phyloP scores from a whole-genome alignment of 2,113 vertebrate genomes.

The Gymnorhina tibicen region DNA sequence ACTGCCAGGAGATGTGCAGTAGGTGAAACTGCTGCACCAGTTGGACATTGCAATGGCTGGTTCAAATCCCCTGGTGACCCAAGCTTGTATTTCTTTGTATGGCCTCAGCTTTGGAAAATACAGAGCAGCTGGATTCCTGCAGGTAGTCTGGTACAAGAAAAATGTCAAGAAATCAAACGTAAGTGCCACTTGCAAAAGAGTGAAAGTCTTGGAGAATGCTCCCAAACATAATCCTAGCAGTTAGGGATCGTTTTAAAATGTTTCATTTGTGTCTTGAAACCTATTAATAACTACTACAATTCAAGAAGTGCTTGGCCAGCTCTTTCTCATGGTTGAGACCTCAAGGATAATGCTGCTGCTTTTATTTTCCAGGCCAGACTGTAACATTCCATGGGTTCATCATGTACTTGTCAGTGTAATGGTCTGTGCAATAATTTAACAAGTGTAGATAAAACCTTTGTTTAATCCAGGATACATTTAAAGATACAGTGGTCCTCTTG shows the following conservation, averaged over 20 bases:
- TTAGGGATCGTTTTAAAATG: not conserved
- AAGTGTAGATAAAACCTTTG: constrained; percentile 40
- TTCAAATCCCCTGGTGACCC: not conserved
- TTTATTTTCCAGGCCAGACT: constrained; percentile 43
- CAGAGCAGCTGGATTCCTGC: not conserved
- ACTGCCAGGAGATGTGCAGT: not conserved
- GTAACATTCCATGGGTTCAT: constrained; percentile 52
- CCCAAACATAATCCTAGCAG: not conserved
- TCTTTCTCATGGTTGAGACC: not conserved
- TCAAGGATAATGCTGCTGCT: constrained; percentile 15
- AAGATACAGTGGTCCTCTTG: constrained; percentile 37
- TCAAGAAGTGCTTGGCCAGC: not conserved
- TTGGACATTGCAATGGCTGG: not conserved
- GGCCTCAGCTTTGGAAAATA: not conserved
- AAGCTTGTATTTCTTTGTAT: not conserved
- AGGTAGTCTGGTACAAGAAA: not conserved
- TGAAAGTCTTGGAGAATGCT: not conserved
- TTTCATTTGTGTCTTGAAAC: not conserved
- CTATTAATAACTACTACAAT: not conserved
- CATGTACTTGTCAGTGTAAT: constrained; percentile 56
- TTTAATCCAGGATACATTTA: constrained; percentile 22
- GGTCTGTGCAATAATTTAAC: constrained; percentile 61
- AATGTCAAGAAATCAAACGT: not conserved
- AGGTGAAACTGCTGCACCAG: not conserved
- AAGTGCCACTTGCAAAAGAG: not conserved